These are phyloP conservation scores for Trichacis sp. DNA, from an alignment of 2,888 invertebrate genomes.

Conservation along the genomic window DNA sequence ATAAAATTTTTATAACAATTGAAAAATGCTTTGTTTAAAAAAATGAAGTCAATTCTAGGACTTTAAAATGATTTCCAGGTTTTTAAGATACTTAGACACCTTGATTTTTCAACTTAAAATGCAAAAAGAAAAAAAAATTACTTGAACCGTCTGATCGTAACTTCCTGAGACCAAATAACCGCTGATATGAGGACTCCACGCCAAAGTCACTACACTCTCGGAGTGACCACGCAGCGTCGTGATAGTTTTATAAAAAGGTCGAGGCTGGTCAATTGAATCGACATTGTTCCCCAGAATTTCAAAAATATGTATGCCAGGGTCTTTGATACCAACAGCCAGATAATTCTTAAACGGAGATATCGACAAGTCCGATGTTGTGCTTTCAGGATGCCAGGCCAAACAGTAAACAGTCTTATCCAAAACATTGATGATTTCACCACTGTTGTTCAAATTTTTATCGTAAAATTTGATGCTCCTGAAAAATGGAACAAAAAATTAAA, in stretches of 20 bases:
- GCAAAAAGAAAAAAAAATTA: no score
- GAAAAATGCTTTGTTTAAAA: no score
- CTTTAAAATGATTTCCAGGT: no score
- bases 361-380: slow-evolving; percentile 72
- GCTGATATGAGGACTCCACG: slow-evolving; percentile 79
- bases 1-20: no score
- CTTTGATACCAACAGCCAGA: slow-evolving; percentile 75
- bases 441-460: slow-evolving; percentile 46
- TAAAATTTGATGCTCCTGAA: slow-evolving; percentile 57
- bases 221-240: slow-evolving; percentile 71
- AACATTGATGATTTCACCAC: slow-evolving; percentile 66
- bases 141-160: slow-evolving; percentile 78
- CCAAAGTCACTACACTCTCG: slow-evolving; percentile 71
- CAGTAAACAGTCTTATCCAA: slow-evolving; percentile 76
- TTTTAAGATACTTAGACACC: no score
- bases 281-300: slow-evolving; percentile 56
- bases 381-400: slow-evolving; percentile 80
- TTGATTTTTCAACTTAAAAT: no score
- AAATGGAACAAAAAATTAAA: no score
- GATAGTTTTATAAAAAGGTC: slow-evolving; percentile 53
- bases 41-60: no score
- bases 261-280: not conserved
- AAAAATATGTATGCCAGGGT: slow-evolving; percentile 71
- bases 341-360: slow-evolving; percentile 74
- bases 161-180: slow-evolving; percentile 77